phyloP scores from a whole-genome alignment of 2,888 invertebrate genomes.

The Acheta domesticus region DNA sequence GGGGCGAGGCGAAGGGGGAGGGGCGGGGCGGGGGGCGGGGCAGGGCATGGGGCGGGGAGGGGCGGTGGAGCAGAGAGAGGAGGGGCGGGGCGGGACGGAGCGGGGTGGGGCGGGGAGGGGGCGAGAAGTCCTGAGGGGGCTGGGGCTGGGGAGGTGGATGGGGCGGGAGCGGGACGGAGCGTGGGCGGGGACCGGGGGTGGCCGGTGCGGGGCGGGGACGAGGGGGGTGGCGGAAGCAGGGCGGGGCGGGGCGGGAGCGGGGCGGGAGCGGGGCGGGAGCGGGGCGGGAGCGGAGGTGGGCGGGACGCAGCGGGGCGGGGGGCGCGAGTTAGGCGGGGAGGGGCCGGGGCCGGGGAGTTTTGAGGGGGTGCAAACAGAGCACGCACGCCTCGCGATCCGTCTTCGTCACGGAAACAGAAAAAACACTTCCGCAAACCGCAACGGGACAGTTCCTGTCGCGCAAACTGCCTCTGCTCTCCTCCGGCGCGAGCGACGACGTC shows the following conservation, averaged over 20 bases:
- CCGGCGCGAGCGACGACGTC: no score
- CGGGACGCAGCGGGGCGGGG: not conserved
- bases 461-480: not conserved
- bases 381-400: not conserved
- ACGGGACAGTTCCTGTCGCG: conserved; percentile 3
- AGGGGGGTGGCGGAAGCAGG: not conserved
- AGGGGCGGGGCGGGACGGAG: not conserved
- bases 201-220: no score
- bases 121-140: no score
- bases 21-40: not conserved
- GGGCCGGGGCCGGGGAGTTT: not conserved
- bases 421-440: not conserved
- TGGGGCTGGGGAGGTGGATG: not conserved
- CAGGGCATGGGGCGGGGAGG: no score
- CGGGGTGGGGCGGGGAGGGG: no score
- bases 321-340: not conserved
- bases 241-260: not conserved
- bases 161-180: not conserved
- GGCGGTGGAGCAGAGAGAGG: not conserved
- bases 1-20: not conserved
- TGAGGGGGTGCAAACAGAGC: not conserved
- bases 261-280: not conserved
- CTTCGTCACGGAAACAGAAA: not conserved
- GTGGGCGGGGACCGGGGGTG: not conserved
- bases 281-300: not conserved